These are phyloP conservation scores for Lochmaea crataegi DNA, from an alignment of 2,888 invertebrate species.

Conservation along the genomic window DNA sequence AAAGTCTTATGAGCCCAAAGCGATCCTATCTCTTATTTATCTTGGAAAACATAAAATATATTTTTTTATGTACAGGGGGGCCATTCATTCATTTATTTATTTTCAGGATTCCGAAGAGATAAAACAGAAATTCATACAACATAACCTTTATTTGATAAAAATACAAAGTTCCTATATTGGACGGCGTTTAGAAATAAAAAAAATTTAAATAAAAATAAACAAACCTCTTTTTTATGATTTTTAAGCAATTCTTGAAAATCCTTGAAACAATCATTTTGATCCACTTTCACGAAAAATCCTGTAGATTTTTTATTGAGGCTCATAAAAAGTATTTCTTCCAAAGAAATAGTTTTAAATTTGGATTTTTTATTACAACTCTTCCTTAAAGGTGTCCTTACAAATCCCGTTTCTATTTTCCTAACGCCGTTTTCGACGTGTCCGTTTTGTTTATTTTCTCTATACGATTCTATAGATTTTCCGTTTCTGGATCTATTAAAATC, in stretches of 20 bases:
- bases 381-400: conserved; percentile 57
- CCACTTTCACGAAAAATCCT: conserved; percentile 51
- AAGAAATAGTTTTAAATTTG: conserved; percentile 50
- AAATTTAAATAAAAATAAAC: not conserved
- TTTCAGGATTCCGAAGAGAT: no score
- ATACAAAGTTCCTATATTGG: no score
- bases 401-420: conserved; percentile 33
- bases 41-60: no score
- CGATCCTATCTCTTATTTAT: no score
- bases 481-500: conserved; percentile 39
- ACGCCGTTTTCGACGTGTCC: conserved; percentile 34
- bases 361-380: conserved; percentile 66
- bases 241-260: conserved; percentile 48
- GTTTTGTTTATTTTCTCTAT: conserved; percentile 43
- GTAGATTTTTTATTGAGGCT: conserved; percentile 50
- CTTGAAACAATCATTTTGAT: conserved; percentile 55
- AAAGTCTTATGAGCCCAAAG: no score
- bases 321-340: conserved; percentile 51
- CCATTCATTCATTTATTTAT: no score
- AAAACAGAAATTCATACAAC: no score
- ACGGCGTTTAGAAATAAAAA: no score
- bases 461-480: conserved; percentile 40
- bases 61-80: no score
- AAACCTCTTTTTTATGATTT: conserved; percentile 23
- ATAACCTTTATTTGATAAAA: no score